A percentile compares a stretch with the other conserved stretches of the same genome.
These are phyloP conservation scores for Hylomyscus alleni DNA, from an alignment of 2,797 vertebrate genomes.

Conservation along the genomic window DNA sequence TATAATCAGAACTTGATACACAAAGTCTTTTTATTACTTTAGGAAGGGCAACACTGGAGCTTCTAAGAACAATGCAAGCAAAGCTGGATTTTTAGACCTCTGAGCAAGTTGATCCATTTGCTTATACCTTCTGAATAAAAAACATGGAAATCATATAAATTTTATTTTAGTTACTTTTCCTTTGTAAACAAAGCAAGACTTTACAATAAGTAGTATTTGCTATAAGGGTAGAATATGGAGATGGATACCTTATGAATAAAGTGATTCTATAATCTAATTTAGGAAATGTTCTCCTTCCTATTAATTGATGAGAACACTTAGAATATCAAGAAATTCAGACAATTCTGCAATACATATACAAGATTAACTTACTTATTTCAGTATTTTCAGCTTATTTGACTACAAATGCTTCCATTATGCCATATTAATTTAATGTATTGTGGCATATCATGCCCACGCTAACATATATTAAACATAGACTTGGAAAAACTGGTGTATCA, in stretches of 20 bases:
- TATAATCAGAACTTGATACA: neutral
- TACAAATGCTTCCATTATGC: neutral
- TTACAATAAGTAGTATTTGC: conserved; percentile 28
- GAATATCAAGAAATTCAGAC: neutral
- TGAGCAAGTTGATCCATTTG: conserved; percentile 1
- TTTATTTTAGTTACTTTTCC: conserved; percentile 52
- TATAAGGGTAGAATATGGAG: neutral
- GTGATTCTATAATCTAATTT: conserved; percentile 36
- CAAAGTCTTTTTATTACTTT: conserved; percentile 18
- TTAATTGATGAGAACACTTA: neutral
- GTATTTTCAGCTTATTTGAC: neutral
- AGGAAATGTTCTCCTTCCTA: neutral
- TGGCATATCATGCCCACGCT: neutral
- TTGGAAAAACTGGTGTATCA: neutral
- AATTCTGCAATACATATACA: neutral
- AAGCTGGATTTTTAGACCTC: neutral
- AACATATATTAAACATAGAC: neutral
- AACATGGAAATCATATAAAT: neutral
- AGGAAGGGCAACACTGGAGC: neutral
- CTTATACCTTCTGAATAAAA: conserved; percentile 40
- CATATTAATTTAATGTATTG: neutral
- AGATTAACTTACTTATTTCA: neutral
- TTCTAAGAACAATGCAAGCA: conserved; percentile 37
- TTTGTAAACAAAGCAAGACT: conserved; percentile 35
- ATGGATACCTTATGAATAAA: neutral